Base-by-base conservation (phyloP, 37 sponge, comb jelly and placozoan species). In the Tethya wilhelma region DNA sequence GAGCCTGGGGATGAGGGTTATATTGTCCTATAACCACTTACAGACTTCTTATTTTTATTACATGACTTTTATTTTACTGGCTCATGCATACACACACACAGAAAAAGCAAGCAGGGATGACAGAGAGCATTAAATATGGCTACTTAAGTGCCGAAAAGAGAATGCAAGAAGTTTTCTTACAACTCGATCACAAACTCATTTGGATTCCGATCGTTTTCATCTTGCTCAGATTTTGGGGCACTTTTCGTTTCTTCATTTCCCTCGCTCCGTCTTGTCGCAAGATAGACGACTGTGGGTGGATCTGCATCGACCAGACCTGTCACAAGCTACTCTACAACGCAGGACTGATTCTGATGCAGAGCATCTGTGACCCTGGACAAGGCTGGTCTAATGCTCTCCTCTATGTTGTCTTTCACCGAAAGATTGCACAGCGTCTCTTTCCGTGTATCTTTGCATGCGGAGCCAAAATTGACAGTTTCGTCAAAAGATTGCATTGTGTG, bases 381-480 rank as follows among this genome's bases (percentile, higher is more conserved):
- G 90, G 90, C 26, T 90, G 86, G 86, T 80, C 72, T 28, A 90
- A 90, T 60, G 86, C 86, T 17, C 70, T 90, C 6, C 57, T 90
- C 8, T 90, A 81, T 60, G 82, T 85, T 36, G 41, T 85, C 14
- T 73, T 90, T 64, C 56, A 84, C 39, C 62, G 4, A 22, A 37
- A 33, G 11, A 59, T 84, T 7, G 25, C 42, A 2, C 53, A 57
- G 38, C 67, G 84, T 6, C 32, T 75, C 1, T 84, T 68, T 67
- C 84, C 84, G 4, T 84, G 84, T 34, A 0, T 75, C n/a, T n/a
- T n/a, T n/a, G n/a, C n/a, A n/a, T n/a, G n/a, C n/a, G n/a, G n/a
- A n/a, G n/a, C n/a, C n/a, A n/a, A n/a, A n/a, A n/a, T n/a, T n/a
- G n/a, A n/a, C n/a, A n/a, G n/a, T n/a, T n/a, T n/a, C n/a, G n/a